A percentile compares a stretch with the other conserved stretches of the same genome.
Conservation (phyloP, 2,888 invertebrate genomes). For the Calameuta idolon region DNA sequence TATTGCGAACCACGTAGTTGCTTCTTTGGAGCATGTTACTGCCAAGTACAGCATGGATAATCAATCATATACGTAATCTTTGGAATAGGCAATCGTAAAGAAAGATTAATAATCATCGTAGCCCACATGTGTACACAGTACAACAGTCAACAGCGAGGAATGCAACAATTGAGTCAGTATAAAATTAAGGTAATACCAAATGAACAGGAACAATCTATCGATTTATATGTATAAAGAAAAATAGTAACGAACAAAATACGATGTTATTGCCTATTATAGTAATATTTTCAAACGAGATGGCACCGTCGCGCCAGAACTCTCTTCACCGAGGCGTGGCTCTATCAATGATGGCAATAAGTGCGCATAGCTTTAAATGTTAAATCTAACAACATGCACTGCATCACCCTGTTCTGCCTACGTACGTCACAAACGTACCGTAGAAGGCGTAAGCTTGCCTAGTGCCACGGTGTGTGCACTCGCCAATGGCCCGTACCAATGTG, state of each 20-base stretch:
- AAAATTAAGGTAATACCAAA: neutral
- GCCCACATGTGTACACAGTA: neutral
- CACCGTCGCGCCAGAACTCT: neutral
- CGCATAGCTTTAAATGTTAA: neutral
- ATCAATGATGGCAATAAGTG: neutral
- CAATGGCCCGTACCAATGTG: conserved; percentile 61
- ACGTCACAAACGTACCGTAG: conserved; percentile 21
- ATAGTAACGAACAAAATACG: neutral
- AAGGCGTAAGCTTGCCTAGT: neutral
- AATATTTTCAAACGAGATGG: neutral
- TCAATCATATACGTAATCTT: neutral
- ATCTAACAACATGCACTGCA: neutral
- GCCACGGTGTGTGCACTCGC: conserved; percentile 56
- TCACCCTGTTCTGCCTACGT: neutral
- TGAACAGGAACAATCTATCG: too few species aligned
- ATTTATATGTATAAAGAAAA: neutral
- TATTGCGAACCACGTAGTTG: neutral
- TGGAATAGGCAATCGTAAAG: neutral
- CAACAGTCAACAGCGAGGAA: neutral
- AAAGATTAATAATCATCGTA: neutral
- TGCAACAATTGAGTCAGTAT: neutral
- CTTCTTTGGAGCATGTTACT: neutral
- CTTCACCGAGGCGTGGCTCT: neutral
- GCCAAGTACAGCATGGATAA: neutral
- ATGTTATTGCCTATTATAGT: neutral